A percentile compares a stretch with the other conserved stretches of the same genome.
Conservation (phyloP, 1,140 invertebrate genomes). For the Sweltsa coloradensis region DNA sequence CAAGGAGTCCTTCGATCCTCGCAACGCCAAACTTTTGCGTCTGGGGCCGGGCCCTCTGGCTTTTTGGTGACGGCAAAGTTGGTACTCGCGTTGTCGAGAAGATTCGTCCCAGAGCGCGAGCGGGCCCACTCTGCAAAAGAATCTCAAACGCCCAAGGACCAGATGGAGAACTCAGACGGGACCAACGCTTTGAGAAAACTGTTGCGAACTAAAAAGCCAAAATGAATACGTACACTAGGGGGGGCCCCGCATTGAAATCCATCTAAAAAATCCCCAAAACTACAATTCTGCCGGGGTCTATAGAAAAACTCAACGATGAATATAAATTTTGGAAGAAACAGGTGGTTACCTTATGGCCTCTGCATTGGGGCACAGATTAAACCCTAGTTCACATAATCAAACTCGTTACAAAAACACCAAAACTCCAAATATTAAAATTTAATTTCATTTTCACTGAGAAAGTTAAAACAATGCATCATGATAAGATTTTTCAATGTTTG, state of each 20-base stretch:
- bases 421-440: no score
- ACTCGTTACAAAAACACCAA: no score
- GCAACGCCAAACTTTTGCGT: slow-evolving; percentile 84
- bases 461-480: no score
- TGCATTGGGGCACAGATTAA: no score
- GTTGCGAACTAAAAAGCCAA: slow-evolving; percentile 75
- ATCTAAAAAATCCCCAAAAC: slow-evolving; percentile 66
- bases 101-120: slow-evolving; percentile 78
- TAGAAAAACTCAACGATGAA: slow-evolving; percentile 80
- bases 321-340: slow-evolving; percentile 79
- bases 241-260: slow-evolving; percentile 87
- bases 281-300: slow-evolving; percentile 67
- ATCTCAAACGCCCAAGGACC: slow-evolving; percentile 12
- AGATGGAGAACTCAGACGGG: slow-evolving; percentile 42
- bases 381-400: no score
- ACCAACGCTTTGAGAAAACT: slow-evolving; percentile 76
- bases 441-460: no score
- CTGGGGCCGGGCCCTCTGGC: slow-evolving; percentile 93
- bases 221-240: slow-evolving; percentile 75
- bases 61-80: slow-evolving; percentile 91
- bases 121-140: slow-evolving; percentile 69
- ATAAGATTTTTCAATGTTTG: no score
- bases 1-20: slow-evolving; percentile 78
- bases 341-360: no score
- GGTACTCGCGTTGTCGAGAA: slow-evolving; percentile 85